A percentile compares a stretch with the other conserved stretches of the same genome.
Conservation (phyloP, 2,888 invertebrate species). For the Leucozona laternaria region DNA sequence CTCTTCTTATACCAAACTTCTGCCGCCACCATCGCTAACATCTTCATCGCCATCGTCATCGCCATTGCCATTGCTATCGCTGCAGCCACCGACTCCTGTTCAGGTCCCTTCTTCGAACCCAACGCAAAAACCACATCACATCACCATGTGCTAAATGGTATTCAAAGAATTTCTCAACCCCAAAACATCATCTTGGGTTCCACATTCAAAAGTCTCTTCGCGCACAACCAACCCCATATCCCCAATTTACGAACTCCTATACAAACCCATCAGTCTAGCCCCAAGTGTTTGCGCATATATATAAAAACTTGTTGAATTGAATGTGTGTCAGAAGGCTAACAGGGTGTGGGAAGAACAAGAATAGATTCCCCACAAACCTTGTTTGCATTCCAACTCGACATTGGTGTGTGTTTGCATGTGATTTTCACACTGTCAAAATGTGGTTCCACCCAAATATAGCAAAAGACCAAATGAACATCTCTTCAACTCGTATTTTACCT, state of each 20-base stretch:
- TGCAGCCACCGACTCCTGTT: not conserved
- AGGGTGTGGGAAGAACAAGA: conserved; percentile 23
- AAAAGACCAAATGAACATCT: conserved; percentile 30
- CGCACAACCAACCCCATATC: not conserved
- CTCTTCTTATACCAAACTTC: not conserved
- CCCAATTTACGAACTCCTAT: not conserved
- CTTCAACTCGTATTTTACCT: conserved; percentile 9
- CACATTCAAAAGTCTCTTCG: conserved; percentile 43
- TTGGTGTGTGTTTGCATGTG: not conserved
- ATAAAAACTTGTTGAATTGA: conserved; percentile 66
- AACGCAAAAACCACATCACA: conserved; percentile 61
- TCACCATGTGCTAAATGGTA: conserved; percentile 71
- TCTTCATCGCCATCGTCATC: not conserved
- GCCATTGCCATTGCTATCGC: not conserved
- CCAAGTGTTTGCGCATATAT: conserved; percentile 44
- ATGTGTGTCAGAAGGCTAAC: conserved; percentile 53
- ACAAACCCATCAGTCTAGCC: conserved; percentile 30
- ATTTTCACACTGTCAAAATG: conserved; percentile 53
- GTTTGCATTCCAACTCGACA: conserved; percentile 53
- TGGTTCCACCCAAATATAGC: conserved; percentile 32
- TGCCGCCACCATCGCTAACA: not conserved
- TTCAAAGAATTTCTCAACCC: conserved; percentile 64
- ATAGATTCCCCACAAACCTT: conserved; percentile 55
- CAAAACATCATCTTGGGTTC: conserved; percentile 59
- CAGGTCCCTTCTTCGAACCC: not conserved